phyloP scores from a whole-genome alignment of 2,888 invertebrate genomes.

The Geotrupes spiniger region DNA sequence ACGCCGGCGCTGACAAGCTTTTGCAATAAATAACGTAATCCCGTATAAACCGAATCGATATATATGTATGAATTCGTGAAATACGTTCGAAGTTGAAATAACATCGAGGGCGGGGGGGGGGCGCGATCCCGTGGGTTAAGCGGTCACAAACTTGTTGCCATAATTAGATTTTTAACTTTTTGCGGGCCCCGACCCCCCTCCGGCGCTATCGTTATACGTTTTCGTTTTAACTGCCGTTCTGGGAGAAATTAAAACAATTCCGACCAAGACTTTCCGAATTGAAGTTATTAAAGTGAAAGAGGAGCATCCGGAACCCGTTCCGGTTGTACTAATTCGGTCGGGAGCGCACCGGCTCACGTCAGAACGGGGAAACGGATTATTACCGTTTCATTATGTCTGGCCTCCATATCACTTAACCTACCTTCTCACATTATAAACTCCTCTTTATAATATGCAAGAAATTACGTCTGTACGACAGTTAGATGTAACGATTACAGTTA shows the following conservation, averaged over 20 bases:
- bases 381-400: neutral
- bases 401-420: neutral
- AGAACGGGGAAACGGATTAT: conserved; percentile 3
- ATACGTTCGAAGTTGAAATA: conserved; percentile 27
- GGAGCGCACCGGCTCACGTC: neutral
- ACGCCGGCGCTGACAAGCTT: neutral
- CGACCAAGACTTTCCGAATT: conserved; percentile 24
- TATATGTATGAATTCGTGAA: conserved; percentile 26
- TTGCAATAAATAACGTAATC: conserved; percentile 10
- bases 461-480: too few species aligned
- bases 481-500: too few species aligned
- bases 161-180: conserved; percentile 28
- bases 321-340: conserved; percentile 1
- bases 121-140: conserved; percentile 26
- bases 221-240: conserved; percentile 27
- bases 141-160: conserved; percentile 27
- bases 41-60: conserved; percentile 8
- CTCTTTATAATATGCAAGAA: neutral
- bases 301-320: conserved; percentile 9
- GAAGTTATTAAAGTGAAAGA: conserved; percentile 26
- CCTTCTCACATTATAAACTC: neutral
- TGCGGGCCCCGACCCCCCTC: neutral
- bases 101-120: conserved; percentile 23
- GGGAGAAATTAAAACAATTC: conserved; percentile 30
- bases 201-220: conserved; percentile 23